Evolutionary conservation across 1,140 invertebrate genomes (phyloP), one percentile per base, ranked within the genome.

Genomic region (Tenebrio molitor): DNA sequence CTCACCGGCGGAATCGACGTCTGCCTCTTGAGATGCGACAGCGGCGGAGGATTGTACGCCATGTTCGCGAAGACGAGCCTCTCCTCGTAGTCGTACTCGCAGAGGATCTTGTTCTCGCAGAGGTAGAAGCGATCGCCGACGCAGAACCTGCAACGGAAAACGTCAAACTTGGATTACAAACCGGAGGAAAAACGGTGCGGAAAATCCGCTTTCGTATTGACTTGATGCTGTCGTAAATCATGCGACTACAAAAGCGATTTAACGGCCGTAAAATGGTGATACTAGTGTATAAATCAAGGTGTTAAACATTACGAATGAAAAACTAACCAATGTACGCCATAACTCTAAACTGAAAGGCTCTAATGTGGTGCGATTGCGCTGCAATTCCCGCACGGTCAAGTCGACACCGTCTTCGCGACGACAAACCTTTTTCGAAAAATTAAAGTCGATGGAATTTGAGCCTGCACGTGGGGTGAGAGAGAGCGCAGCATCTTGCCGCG

Each of bases 81-180:
- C 84, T 97, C 95, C 82, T 97, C 95, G 83, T 98, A 98, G 84
- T 99, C 96, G 83, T 97, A 97, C 84, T 98, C 96, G 86, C 97
- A 99, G 10, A 98, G 89, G 75, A 98, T 97, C 87, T 97, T 97
- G 85, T 98, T 98, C 82, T 98, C 96, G 86, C 95, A 97, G 75
- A 99, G 85, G 84, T 97, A 98, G 84, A 97, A 98, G 68, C 94
- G 89, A 85, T 98, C 97, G 29, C 97, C 97, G 23, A 98, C 96
- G 84, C 97, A 98, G 86, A 98, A 98, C 86, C 97, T 98, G 87
- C 1, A 84, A 85, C 39, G 67, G 77, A 73, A 74, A 34, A 34
- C 29, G n/a, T 33, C 53, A 29, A 3, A 29, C 8, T 4, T 8
- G 8, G 25, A 29, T 29, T 29, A 29, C 25, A 29, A 39, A n/a